Evolutionary conservation across 2,113 vertebrate species (phyloP).

Genomic region (Thinocorus orbignyianus): DNA sequence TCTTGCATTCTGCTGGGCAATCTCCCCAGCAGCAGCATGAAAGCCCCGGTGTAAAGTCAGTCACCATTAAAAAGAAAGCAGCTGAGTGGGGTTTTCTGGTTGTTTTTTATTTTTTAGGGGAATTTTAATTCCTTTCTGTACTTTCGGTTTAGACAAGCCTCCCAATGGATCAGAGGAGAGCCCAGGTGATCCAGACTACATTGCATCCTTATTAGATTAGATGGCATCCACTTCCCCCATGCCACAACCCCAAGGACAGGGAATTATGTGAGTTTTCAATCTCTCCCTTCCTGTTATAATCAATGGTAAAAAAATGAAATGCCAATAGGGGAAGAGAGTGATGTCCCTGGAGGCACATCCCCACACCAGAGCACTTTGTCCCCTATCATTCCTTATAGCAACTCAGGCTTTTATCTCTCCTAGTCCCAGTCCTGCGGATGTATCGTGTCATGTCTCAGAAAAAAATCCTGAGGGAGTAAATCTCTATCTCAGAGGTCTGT

Average conservation of each 20-base stretch:
- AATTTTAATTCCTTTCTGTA: background rate
- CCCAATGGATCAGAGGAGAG: background rate
- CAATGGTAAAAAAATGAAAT: constrained; percentile 15
- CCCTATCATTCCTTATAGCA: background rate
- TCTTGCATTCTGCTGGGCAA: background rate
- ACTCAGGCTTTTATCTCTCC: background rate
- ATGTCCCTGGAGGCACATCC: background rate
- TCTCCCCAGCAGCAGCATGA: background rate
- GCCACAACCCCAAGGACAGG: background rate
- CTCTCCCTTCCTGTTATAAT: constrained; percentile 6
- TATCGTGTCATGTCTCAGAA: background rate
- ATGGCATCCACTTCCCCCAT: background rate
- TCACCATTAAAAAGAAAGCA: background rate
- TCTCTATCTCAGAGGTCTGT: background rate
- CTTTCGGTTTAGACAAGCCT: background rate
- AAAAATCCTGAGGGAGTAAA: background rate
- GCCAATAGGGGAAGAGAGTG: background rate
- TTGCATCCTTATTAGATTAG: background rate
- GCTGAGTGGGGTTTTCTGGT: background rate
- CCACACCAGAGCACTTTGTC: background rate
- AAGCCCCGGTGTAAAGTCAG: background rate
- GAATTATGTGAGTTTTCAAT: constrained; percentile 43
- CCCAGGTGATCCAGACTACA: background rate
- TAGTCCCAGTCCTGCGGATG: background rate
- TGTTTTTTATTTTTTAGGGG: background rate